phyloP scores from a whole-genome alignment of 2,888 invertebrate genomes.

The Agriopis marginaria region DNA sequence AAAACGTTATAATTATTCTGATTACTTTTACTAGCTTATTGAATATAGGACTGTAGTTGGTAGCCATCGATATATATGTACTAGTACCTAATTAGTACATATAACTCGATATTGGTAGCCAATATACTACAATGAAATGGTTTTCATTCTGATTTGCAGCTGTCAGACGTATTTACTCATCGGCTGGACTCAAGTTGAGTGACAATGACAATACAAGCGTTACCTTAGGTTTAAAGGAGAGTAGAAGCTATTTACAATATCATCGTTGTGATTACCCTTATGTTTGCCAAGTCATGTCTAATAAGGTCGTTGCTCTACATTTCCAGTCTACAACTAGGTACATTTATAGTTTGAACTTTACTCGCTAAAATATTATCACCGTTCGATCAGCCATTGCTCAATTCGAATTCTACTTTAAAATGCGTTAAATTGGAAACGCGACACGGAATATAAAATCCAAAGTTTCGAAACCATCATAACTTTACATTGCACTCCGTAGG shows the following conservation, averaged over 20 bases:
- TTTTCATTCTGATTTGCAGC: no score
- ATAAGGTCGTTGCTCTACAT: conserved; percentile 31
- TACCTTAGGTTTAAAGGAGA: neutral
- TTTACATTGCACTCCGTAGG: conserved; percentile 61
- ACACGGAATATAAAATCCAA: conserved; percentile 58
- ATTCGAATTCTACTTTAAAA: conserved; percentile 58
- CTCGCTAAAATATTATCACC: conserved; percentile 34
- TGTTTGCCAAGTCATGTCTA: conserved; percentile 34
- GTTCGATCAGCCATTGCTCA: conserved; percentile 44
- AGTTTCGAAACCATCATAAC: conserved; percentile 55
- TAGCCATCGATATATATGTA: no score
- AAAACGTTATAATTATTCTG: no score
- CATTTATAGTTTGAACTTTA: conserved; percentile 26
- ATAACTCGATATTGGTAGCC: no score
- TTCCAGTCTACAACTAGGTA: neutral
- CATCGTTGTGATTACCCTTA: conserved; percentile 22
- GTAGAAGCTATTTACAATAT: conserved; percentile 26
- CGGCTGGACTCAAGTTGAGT: no score
- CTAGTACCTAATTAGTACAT: no score
- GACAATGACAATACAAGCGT: no score
- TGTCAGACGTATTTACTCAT: no score
- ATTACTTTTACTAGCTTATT: no score
- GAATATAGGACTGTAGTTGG: no score
- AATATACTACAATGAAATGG: no score
- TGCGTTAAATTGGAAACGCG: conserved; percentile 60